phyloP scores from a whole-genome alignment of 92 coral and sea anemone species.

The Meandrina meandrites region DNA sequence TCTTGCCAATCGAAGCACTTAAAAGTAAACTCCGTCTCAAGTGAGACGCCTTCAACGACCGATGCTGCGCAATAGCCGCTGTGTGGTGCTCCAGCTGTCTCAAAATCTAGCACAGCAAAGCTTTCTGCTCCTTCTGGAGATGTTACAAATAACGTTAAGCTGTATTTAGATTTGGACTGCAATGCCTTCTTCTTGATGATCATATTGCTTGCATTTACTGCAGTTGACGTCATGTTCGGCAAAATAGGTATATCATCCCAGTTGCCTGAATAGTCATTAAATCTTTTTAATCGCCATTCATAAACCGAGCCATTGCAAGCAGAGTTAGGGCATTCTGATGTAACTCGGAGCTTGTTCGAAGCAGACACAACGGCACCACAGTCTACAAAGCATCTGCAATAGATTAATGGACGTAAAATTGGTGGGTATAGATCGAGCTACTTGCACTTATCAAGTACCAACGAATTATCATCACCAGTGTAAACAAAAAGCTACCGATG shows the following conservation, averaged over 20 bases:
- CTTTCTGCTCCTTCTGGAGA: constrained; percentile 14
- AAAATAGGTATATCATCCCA: constrained; percentile 1
- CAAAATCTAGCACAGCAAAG: constrained; percentile 8
- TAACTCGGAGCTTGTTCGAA: constrained; percentile 30
- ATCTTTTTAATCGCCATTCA: constrained; percentile 4
- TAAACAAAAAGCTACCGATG: no score
- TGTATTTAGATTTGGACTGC: not conserved
- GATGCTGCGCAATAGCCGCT: constrained; percentile 20
- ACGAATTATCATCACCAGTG: no score
- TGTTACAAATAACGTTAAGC: not conserved
- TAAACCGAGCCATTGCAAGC: constrained; percentile 33
- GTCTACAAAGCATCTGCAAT: constrained; percentile 23
- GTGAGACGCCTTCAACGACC: constrained; percentile 20
- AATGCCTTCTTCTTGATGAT: constrained; percentile 23
- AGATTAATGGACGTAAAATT: not conserved
- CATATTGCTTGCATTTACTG: constrained; percentile 5
- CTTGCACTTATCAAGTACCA: not conserved
- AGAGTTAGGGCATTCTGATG: constrained; percentile 20
- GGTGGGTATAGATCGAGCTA: not conserved
- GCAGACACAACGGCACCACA: constrained; percentile 26
- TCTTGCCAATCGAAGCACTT: constrained; percentile 30
- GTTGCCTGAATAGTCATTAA: not conserved
- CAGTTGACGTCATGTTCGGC: constrained; percentile 26
- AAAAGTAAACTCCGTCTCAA: constrained; percentile 29
- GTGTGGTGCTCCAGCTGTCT: constrained; percentile 36